Evolutionary conservation across 92 coral and sea anemone genomes (phyloP).

Genomic region (Bergia sp.): DNA sequence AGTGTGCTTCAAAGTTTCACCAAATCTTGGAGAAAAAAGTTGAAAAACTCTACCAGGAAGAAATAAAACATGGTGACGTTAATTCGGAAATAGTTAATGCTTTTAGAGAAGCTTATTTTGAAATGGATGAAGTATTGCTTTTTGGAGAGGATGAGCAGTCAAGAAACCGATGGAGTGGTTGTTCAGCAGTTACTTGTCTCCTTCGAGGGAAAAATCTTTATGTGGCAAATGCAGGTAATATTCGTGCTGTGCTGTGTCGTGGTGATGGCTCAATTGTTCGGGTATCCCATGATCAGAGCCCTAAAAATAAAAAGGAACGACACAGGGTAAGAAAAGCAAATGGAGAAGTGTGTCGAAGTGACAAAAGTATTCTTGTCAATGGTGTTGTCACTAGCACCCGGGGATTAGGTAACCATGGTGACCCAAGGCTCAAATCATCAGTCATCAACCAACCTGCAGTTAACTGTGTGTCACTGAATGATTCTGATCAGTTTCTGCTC

Average conservation of each 20-base stretch:
- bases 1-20: conserved; percentile 82
- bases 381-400: conserved; percentile 86
- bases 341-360: conserved; percentile 81
- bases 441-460: conserved; percentile 81
- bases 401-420: conserved; percentile 98
- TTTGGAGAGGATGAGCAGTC: conserved; percentile 87
- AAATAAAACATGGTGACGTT: conserved; percentile 54
- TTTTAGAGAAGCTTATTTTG: conserved; percentile 78
- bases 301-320: conserved; percentile 80
- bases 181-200: conserved; percentile 91
- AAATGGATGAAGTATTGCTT: conserved; percentile 82
- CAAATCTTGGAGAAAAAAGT: conserved; percentile 78
- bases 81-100: conserved; percentile 65
- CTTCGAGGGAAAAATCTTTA: conserved; percentile 76
- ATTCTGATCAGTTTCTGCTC: conserved; percentile 79
- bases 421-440: conserved; percentile 77
- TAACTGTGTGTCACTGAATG: conserved; percentile 70
- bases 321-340: conserved; percentile 69
- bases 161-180: conserved; percentile 98
- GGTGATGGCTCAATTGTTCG: conserved; percentile 85
- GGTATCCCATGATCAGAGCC: conserved; percentile 85
- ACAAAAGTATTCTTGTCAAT: conserved; percentile 82
- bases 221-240: conserved; percentile 94
- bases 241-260: conserved; percentile 79
- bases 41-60: conserved; percentile 62